A percentile compares a stretch with the other conserved stretches of the same genome.
Conservation (phyloP, 2,888 invertebrate species). For the Pharmacophagus antenor region DNA sequence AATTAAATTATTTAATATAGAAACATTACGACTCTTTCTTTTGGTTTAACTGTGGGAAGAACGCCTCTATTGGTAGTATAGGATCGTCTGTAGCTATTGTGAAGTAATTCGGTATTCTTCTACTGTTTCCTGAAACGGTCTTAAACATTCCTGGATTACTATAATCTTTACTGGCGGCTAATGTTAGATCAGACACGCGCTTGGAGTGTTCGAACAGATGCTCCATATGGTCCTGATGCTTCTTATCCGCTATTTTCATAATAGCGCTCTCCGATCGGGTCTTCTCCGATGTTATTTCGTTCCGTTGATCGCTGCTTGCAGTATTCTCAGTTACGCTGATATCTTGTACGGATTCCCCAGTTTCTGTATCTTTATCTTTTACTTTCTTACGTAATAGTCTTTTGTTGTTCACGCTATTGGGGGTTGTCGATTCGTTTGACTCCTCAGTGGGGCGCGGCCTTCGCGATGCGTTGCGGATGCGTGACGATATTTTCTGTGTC, state of each 20-base stretch:
- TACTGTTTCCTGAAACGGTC: constrained; percentile 82
- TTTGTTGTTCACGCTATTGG: constrained; percentile 53
- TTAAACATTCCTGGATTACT: constrained; percentile 87
- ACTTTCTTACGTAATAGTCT: constrained; percentile 64
- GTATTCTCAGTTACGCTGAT: constrained; percentile 61
- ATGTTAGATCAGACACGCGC: constrained; percentile 86
- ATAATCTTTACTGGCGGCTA: constrained; percentile 86
- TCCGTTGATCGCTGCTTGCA: constrained; percentile 48
- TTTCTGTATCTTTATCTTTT: constrained; percentile 64
- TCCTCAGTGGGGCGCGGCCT: constrained; percentile 66
- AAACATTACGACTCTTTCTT: constrained; percentile 77
- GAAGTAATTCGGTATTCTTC: constrained; percentile 85
- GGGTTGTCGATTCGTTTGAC: constrained; percentile 51
- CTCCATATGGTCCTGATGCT: constrained; percentile 66
- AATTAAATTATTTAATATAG: constrained; percentile 37
- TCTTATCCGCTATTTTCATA: constrained; percentile 80
- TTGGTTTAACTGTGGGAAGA: constrained; percentile 87
- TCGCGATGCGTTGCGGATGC: constrained; percentile 65
- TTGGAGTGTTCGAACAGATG: constrained; percentile 81
- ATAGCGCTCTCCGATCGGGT: constrained; percentile 77
- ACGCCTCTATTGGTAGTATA: constrained; percentile 89
- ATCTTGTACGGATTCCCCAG: constrained; percentile 68
- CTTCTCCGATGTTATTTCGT: constrained; percentile 69
- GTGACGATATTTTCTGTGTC: constrained; percentile 66
- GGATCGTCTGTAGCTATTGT: constrained; percentile 90